Evolutionary conservation across 2,113 vertebrate species (phyloP), one percentile per base, ranked within the genome.

Genomic region (Corydoras maculifer): DNA sequence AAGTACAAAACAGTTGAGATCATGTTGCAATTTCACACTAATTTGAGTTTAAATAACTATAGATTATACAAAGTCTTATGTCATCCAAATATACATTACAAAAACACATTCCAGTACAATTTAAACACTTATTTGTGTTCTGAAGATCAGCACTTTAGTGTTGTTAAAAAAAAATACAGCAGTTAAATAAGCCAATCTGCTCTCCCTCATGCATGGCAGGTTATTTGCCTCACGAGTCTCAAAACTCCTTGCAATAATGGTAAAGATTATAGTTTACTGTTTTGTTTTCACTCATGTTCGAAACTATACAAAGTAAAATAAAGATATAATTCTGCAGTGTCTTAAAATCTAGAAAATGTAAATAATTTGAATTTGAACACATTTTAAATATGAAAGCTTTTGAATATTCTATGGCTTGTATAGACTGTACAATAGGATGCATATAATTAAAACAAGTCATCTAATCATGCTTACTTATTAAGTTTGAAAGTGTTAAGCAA

Each of bases 121-220:
- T 70, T 62, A 61, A 62, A 68, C 55, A 69, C 18, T 54, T 62
- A 50, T 67, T 48, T 10, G 59, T 31, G 35, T 66, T 54, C 35
- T 55, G 54, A 60, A 62, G 57, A 60, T 58, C 18, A 43, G n/a
- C 18, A 14, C 58, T 62, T 60, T 25, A 25, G 35, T 61, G 68
- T 43, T 70, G 25, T 65, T 61, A 55, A 63, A 49, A 31, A 67
- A 57, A 70, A 71, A 58, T 65, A 68, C 55, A 70, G 69, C 55
- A 57, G 50, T 75, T 71, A 57, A 67, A 60, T 61, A 48, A 72
- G 65, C 31, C 75, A 60, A 13, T 65, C 25, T 31, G 57, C 14
- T 65, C 54, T 69, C 31, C 61, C 57, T 74, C 32, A 69, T 60
- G 63, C 30, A 72, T 68, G 55, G 64, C 18, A 57, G 70, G 54